Conservation (phyloP, 2,888 invertebrate genomes). For the Cephus nigrinus region DNA sequence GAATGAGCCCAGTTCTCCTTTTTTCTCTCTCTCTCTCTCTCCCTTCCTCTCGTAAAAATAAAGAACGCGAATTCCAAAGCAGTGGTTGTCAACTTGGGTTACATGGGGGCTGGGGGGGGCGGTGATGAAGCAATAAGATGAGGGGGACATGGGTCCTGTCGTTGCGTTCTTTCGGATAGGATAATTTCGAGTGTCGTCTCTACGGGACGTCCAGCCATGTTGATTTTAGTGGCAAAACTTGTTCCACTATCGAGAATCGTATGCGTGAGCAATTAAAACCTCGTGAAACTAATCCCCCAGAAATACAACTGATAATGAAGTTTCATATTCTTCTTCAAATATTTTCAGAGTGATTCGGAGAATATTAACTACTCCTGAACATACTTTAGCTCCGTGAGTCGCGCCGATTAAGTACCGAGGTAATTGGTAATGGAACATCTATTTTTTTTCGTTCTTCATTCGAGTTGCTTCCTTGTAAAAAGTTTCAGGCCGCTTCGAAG, state of each 20-base stretch:
- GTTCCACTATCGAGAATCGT: neutral
- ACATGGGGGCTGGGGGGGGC: neutral
- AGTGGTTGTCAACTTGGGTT: constrained; percentile 52
- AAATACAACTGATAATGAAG: neutral
- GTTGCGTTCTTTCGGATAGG: neutral
- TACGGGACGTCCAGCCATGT: neutral
- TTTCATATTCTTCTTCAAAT: neutral
- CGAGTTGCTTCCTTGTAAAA: neutral
- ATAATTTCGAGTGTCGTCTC: neutral
- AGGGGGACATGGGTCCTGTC: neutral
- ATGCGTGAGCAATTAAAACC: neutral
- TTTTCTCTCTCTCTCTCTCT: constrained; percentile 1
- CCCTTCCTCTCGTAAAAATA: constrained; percentile 49
- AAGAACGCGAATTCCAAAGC: constrained; percentile 60
- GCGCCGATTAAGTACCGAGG: neutral
- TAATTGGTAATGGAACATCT: constrained; percentile 4
- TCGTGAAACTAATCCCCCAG: neutral
- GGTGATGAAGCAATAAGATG: neutral
- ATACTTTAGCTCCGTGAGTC: constrained; percentile 5
- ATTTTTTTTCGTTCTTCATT: neutral
- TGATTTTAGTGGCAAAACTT: neutral
- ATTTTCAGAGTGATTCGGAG: neutral
- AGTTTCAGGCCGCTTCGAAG: constrained; percentile 15
- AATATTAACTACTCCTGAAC: neutral
- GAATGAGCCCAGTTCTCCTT: constrained; percentile 4